phyloP scores from a whole-genome alignment of 2,113 vertebrate genomes.

The Sphaerodactylus townsendi region DNA sequence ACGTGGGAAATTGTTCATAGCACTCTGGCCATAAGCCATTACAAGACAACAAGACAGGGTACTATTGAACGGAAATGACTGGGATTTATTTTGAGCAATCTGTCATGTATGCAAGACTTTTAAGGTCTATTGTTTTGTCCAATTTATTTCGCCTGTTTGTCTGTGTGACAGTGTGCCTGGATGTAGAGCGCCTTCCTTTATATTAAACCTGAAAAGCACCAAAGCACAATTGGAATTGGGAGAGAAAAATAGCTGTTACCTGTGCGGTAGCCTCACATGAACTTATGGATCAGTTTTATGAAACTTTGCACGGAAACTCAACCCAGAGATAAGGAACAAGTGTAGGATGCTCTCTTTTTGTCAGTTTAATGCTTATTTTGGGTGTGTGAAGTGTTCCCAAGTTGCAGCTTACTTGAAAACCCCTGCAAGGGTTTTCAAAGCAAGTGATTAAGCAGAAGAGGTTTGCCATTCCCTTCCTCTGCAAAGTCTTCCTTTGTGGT shows the following conservation, averaged over 20 bases:
- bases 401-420: too few relatives aligned
- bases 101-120: slow-evolving; percentile 25
- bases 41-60: background rate
- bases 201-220: slow-evolving; percentile 12
- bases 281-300: slow-evolving; percentile 15
- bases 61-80: slow-evolving; percentile 35
- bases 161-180: background rate
- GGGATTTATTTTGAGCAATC: slow-evolving; percentile 25
- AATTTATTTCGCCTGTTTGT: background rate
- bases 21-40: slow-evolving; percentile 26
- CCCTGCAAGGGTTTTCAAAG: too few relatives aligned
- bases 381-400: too few relatives aligned
- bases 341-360: background rate
- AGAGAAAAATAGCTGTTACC: slow-evolving; percentile 32
- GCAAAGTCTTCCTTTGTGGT: too few relatives aligned
- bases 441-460: too few relatives aligned
- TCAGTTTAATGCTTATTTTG: slow-evolving; percentile 5
- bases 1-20: slow-evolving; percentile 42
- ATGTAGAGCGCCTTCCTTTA: slow-evolving; percentile 1
- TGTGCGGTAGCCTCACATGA: background rate
- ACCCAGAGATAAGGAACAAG: background rate
- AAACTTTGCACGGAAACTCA: background rate
- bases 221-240: slow-evolving; percentile 25
- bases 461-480: too few relatives aligned
- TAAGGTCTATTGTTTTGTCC: slow-evolving; percentile 17